Conservation (phyloP, 1,140 invertebrate genomes). For the Vanessa tameamea region DNA sequence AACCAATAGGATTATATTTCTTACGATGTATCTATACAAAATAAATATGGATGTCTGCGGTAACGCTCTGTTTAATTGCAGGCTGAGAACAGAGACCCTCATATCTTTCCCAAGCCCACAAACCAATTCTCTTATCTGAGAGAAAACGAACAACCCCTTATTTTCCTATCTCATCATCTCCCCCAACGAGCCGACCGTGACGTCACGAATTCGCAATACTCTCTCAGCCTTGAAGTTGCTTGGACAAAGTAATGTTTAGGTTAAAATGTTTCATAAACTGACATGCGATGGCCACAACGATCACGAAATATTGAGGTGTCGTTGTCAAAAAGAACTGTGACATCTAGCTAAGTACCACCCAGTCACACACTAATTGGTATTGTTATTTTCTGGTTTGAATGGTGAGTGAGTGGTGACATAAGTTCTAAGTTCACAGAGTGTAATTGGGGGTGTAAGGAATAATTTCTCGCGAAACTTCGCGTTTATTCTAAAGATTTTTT, state of each 20-base stretch:
- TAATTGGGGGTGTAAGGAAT: too few relatives aligned
- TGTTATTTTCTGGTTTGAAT: too few relatives aligned
- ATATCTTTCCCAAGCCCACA: constrained; percentile 1
- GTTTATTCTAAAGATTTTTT: too few relatives aligned
- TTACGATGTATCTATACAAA: too few relatives aligned
- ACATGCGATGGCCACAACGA: not conserved
- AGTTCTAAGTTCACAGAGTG: too few relatives aligned
- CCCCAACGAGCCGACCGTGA: constrained; percentile 1
- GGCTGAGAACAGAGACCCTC: not conserved
- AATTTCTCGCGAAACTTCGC: too few relatives aligned
- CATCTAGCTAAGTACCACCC: too few relatives aligned
- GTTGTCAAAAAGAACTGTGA: too few relatives aligned
- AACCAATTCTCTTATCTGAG: constrained; percentile 11
- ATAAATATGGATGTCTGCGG: not conserved
- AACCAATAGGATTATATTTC: too few relatives aligned
- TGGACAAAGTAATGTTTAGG: not conserved
- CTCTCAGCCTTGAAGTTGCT: not conserved
- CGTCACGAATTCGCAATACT: constrained; percentile 7
- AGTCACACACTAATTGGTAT: too few relatives aligned
- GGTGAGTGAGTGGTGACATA: too few relatives aligned
- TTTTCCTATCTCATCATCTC: constrained; percentile 7
- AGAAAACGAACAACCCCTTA: constrained; percentile 1
- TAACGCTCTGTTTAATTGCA: not conserved
- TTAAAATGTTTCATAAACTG: not conserved
- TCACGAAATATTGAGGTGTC: too few relatives aligned